Base-by-base conservation (phyloP, 2,113 vertebrate genomes). In the Forbesichthys agassizii region DNA sequence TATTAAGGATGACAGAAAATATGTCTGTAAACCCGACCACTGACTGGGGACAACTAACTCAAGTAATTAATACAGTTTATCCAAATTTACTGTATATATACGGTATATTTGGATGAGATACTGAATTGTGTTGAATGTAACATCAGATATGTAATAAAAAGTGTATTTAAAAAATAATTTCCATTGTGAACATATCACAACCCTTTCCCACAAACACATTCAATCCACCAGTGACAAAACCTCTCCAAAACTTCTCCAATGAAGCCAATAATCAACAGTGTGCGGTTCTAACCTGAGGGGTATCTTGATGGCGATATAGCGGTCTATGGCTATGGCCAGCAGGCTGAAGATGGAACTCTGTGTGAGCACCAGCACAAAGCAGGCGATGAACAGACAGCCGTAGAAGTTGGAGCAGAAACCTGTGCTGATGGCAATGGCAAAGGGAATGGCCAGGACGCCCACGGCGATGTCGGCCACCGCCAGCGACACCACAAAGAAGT, bases 281-380 rank as follows among this genome's bases (percentile, higher is more conserved):
- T 42, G 36, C 36, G 5, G 36, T 8, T 42, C 94, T 94, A 72
- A 98, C 97, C 97, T 95, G 83, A 99, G 95, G 0, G 97, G 96
- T 2, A 96, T 91, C 75, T 94, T 95, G 92, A 99, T 98, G 4
- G 96, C 96, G 0, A 99, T 96, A 89, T 96, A 96, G 36, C 97
- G 95, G 88, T 99, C 97, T 0, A 98, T 93, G 61, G 97, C 97
- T 0, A 99, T 98, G 42, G 97, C 97, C 4, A 99, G 91, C 74
- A 99, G 94, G 86, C 96, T 98, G 93, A 99, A 99, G 92, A 99
- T 99, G 27, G 97, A 99, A 77, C 95, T 98, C 93, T 99, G 97
- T 0, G 97, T 98, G 90, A 98, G 90, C 54, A 99, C 94, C 84
- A 99, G 90, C 47, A 98, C 95, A 0, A 99, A 99, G 89, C 97